These are phyloP conservation scores for Brachionus plicatilis DNA, from an alignment of 1,140 invertebrate genomes.

Conservation along the genomic window DNA sequence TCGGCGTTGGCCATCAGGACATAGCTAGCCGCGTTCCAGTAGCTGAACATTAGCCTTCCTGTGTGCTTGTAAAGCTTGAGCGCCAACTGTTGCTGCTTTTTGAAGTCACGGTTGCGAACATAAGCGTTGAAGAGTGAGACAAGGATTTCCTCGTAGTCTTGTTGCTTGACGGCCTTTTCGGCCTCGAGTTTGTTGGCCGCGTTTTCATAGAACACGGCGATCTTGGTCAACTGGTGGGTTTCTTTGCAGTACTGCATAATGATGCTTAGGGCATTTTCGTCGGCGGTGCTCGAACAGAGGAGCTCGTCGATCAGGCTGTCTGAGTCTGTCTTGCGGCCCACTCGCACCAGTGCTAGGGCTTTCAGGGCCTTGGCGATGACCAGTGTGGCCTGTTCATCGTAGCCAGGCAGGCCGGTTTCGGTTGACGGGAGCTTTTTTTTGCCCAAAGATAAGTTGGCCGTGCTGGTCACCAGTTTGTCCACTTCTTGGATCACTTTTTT, in stretches of 20 bases:
- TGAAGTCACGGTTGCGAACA: conserved; percentile 21
- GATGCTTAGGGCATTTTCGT: conserved; percentile 23
- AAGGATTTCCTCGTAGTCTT: conserved; percentile 17
- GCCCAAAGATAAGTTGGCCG: background rate
- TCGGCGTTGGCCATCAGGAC: background rate
- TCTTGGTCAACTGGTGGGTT: conserved; percentile 4
- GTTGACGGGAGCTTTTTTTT: background rate
- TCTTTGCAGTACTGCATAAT: conserved; percentile 37
- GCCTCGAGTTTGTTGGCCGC: background rate
- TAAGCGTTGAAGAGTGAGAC: conserved; percentile 20
- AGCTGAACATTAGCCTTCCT: background rate
- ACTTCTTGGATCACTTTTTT: conserved; percentile 39
- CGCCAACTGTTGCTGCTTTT: conserved; percentile 23
- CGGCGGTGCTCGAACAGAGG: background rate
- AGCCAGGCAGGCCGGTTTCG: background rate
- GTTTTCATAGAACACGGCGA: conserved; percentile 7
- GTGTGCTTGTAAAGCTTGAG: conserved; percentile 35
- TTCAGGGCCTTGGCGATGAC: conserved; percentile 18
- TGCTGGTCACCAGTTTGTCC: background rate
- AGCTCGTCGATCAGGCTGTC: background rate
- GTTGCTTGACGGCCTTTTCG: background rate
- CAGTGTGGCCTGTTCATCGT: conserved; percentile 19
- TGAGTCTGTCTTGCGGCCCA: background rate
- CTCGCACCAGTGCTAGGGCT: background rate
- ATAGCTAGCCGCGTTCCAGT: conserved; percentile 35